Evolutionary conservation across 1,140 invertebrate genomes (phyloP).

Genomic region (Drosophila persimilis): DNA sequence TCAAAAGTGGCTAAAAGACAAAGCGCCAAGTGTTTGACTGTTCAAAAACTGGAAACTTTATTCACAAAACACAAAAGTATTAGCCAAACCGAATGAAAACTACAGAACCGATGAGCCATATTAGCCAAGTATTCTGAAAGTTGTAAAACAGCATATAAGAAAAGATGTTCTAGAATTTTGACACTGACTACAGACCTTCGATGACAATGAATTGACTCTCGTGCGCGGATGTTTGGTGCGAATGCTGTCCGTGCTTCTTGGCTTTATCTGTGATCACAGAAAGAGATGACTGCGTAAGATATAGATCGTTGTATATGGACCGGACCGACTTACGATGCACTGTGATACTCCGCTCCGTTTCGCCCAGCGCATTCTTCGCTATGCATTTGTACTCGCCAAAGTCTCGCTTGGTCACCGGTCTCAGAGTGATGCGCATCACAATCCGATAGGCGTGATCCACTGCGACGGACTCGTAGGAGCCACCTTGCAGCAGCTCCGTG

Average conservation of each 20-base stretch:
- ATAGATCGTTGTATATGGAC: too few relatives aligned
- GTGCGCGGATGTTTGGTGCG: constrained; percentile 63
- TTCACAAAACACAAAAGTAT: constrained; percentile 45
- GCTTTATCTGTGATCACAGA: constrained; percentile 57
- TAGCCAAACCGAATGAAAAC: constrained; percentile 27
- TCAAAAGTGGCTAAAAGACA: constrained; percentile 59
- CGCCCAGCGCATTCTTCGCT: constrained; percentile 85
- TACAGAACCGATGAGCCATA: constrained; percentile 2
- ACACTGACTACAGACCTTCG: constrained; percentile 51
- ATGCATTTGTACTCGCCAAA: constrained; percentile 86
- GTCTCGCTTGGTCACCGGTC: constrained; percentile 84
- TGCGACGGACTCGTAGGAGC: constrained; percentile 84
- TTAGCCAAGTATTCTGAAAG: constrained; percentile 63
- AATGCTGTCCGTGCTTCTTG: constrained; percentile 72
- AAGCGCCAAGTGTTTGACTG: constrained; percentile 19
- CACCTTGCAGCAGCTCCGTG: constrained; percentile 83
- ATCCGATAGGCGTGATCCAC: constrained; percentile 85
- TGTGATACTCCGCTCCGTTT: constrained; percentile 85
- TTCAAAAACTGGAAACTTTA: constrained; percentile 51
- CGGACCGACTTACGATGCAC: constrained; percentile 83
- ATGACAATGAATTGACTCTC: constrained; percentile 78
- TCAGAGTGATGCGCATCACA: constrained; percentile 85
- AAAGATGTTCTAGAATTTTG: background rate
- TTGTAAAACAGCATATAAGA: background rate
- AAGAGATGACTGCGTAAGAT: too few relatives aligned